Base-by-base conservation (phyloP, 1,140 invertebrate genomes). In the Atta texana region DNA sequence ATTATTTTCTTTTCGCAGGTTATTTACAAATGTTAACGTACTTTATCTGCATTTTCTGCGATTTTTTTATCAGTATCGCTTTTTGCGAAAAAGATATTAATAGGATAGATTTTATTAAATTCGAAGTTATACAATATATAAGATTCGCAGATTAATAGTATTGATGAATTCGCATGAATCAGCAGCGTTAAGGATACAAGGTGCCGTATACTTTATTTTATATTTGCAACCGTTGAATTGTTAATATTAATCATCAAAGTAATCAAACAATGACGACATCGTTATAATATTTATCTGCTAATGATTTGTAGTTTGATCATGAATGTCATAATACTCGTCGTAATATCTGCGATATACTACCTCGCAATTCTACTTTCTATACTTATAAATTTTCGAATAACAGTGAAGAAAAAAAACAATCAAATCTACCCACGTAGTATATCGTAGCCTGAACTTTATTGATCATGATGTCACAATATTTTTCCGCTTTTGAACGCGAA, bases 91-190 rank as follows among this genome's bases (percentile, higher is more conserved):
- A 66, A 28, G 31, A 85, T 31, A 49, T 78, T 61, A 72, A 59
- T 78, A 88, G 49, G n/a, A 44, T 91, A 88, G 63, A 80, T 55
- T 69, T 39, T 80, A 39, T 80, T 80, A 80, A 49, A 77, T 31
- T 16, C 39, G 39, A 80, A 81, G 77, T 91, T 82, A 88, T 88
- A 88, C 78, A 90, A 24, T 24, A 24, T 88, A 88, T 31, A 31
- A 87, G 90, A 86, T 88, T 84, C 49, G 49, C 75, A 77, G 51
- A 90, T n/a, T 75, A 61, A 76, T 86, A 90, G 44, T 81, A 90
- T 44, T 34, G 85, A 63, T 7, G 12, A 80, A 78, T 59, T 87
- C 51, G 63, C 31, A 28, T 31, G 21, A 75, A 84, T 87, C n/a
- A 53, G 12, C 57, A 78, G 21, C 3, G 44, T 78, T 28, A 69